These are phyloP conservation scores for Poeciliopsis gracilis DNA, from an alignment of 2,797 vertebrate species.

Conservation along the genomic window DNA sequence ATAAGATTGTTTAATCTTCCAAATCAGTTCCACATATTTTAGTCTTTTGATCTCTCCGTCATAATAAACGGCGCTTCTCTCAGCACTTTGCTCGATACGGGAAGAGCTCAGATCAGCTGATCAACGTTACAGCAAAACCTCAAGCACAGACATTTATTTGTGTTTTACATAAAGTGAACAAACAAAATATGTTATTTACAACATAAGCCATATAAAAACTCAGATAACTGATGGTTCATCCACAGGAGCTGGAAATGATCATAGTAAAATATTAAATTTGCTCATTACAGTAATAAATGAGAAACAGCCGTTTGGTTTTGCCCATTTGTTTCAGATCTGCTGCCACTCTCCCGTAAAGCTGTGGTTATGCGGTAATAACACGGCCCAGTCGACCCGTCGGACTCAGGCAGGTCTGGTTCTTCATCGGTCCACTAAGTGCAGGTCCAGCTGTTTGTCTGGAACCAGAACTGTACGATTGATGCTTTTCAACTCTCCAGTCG, in stretches of 20 bases:
- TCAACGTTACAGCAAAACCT: background rate
- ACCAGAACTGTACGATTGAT: slow-evolving; percentile 72
- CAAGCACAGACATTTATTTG: background rate
- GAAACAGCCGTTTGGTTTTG: background rate
- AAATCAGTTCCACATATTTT: background rate
- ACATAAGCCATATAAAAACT: background rate
- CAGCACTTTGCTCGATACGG: background rate
- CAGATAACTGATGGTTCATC: background rate
- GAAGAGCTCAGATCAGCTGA: background rate
- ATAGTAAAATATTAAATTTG: background rate
- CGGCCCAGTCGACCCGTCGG: background rate
- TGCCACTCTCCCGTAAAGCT: background rate
- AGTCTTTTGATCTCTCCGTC: background rate
- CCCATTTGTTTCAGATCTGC: background rate
- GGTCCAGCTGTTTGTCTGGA: slow-evolving; percentile 70
- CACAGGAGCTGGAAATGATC: background rate
- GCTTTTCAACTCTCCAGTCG: slow-evolving; percentile 68
- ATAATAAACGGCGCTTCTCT: background rate
- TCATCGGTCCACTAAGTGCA: slow-evolving; percentile 76
- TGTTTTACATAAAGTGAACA: background rate
- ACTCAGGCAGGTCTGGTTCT: slow-evolving; percentile 14
- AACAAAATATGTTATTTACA: background rate
- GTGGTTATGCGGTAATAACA: background rate
- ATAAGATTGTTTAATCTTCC: background rate
- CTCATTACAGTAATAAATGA: background rate